Evolutionary conservation across 2,113 vertebrate species (phyloP).

Genomic region (Oriolus oriolus): DNA sequence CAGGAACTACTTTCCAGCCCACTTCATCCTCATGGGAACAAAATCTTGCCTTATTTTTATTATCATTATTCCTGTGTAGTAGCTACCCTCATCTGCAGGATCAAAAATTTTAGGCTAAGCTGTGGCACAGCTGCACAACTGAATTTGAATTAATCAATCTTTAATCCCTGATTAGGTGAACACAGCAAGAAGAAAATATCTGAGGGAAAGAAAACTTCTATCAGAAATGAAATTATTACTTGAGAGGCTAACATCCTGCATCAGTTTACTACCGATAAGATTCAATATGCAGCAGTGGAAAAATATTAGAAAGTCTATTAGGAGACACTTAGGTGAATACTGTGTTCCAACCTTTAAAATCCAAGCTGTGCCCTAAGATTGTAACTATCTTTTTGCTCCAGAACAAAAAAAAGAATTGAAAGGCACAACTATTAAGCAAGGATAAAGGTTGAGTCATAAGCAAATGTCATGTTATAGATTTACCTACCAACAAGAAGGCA

Average conservation of each 20-base stretch:
- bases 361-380: conserved; percentile 59
- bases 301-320: conserved; percentile 50
- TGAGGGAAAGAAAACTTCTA: conserved; percentile 7
- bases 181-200: neutral
- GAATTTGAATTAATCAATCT: neutral
- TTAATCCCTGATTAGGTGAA: neutral
- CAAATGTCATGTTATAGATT: conserved; percentile 81
- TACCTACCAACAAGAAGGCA: conserved; percentile 83
- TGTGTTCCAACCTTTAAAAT: conserved; percentile 70
- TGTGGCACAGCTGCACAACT: neutral
- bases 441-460: conserved; percentile 78
- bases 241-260: conserved; percentile 2
- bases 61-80: neutral
- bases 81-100: neutral
- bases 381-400: conserved; percentile 66
- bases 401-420: conserved; percentile 39
- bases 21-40: neutral
- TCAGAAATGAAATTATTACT: conserved; percentile 33
- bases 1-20: neutral
- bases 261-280: conserved; percentile 25
- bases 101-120: neutral
- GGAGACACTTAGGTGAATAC: conserved; percentile 46
- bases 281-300: neutral
- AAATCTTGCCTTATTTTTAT: neutral
- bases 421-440: conserved; percentile 68